These are phyloP conservation scores for Teinopalpus imperialis DNA, from an alignment of 2,888 invertebrate species.

Conservation along the genomic window DNA sequence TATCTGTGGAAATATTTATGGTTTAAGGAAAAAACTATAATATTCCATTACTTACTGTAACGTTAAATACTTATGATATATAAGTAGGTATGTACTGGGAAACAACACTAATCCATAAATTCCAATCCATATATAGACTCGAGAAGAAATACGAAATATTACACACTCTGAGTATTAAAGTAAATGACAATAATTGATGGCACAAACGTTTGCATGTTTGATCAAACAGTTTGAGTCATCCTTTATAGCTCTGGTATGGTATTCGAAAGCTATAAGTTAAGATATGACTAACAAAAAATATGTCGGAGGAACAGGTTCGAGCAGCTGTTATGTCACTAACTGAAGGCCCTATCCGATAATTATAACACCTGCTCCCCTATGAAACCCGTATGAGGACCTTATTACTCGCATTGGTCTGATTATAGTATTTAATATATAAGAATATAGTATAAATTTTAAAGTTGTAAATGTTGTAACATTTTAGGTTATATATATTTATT, in stretches of 20 bases:
- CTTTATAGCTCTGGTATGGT: conserved; percentile 17
- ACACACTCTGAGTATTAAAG: conserved; percentile 5
- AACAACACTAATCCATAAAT: neutral
- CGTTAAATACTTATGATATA: no score
- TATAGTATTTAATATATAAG: no score
- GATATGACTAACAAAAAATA: conserved; percentile 10
- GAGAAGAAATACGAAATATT: neutral
- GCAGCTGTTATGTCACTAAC: conserved; percentile 2
- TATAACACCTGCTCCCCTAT: neutral
- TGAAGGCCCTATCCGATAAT: neutral
- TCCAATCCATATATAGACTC: neutral
- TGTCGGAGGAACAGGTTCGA: neutral
- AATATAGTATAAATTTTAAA: no score
- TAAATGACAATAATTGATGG: conserved; percentile 3
- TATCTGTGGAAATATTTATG: no score
- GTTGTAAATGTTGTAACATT: no score
- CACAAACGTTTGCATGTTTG: conserved; percentile 32
- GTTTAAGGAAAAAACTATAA: no score
- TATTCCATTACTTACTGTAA: no score
- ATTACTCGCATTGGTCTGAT: no score
- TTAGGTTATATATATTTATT: no score
- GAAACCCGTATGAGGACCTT: no score
- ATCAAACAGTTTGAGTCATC: conserved; percentile 34
- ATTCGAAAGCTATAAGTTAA: conserved; percentile 8
- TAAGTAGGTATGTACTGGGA: neutral